Conservation (phyloP, 2,113 vertebrate species). For the Tauraco erythrolophus region DNA sequence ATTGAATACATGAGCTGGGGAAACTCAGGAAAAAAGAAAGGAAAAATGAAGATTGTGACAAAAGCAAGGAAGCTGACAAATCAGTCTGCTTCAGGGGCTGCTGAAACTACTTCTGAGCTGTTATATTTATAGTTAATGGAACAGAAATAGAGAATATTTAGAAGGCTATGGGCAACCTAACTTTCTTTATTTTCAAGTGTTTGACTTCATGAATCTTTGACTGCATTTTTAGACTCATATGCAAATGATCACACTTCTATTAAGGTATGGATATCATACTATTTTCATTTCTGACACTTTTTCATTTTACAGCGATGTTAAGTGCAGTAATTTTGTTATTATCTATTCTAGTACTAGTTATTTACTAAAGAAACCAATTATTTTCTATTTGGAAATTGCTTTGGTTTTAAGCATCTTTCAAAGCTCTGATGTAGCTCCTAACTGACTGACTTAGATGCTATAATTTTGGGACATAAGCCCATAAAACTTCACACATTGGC, state of each 20-base stretch:
- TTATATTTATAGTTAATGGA: not conserved
- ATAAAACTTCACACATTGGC: slow-evolving; percentile 19
- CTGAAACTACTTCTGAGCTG: not conserved
- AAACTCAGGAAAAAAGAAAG: not conserved
- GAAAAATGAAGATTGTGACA: not conserved
- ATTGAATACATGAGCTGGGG: not conserved
- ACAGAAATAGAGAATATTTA: not conserved
- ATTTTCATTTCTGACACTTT: not conserved
- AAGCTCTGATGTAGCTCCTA: not conserved
- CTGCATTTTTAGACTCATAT: not conserved
- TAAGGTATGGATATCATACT: not conserved
- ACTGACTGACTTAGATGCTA: not conserved
- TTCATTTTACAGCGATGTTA: not conserved
- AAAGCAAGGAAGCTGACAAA: not conserved
- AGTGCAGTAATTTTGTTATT: not conserved
- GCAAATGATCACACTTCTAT: not conserved
- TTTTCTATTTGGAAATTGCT: not conserved
- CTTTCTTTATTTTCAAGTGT: not conserved
- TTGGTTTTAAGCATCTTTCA: not conserved
- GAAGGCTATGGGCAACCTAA: not conserved
- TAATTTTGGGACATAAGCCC: slow-evolving; percentile 58
- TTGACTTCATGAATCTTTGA: not conserved
- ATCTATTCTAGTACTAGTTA: not conserved
- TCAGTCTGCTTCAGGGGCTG: not conserved
- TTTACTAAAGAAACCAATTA: not conserved